These are phyloP conservation scores for Cynopterus sphinx DNA, from an alignment of 2,797 vertebrate species.

Conservation along the genomic window DNA sequence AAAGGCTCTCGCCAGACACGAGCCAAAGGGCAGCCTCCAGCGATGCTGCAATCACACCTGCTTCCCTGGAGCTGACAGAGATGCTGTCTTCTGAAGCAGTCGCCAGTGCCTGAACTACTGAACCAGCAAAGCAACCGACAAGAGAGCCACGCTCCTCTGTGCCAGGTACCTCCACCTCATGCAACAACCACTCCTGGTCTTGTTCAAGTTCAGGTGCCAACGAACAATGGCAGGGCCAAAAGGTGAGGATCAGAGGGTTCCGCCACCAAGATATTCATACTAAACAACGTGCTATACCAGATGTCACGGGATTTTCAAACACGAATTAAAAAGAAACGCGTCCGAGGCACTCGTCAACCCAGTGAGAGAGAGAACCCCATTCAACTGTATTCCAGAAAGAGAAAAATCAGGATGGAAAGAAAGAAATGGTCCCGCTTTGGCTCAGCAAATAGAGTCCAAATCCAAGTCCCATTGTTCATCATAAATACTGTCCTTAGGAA, in stretches of 20 bases:
- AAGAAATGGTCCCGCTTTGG: neutral
- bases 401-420: neutral
- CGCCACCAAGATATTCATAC: neutral
- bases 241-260: rapidly evolving
- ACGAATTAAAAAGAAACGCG: neutral
- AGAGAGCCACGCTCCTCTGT: neutral
- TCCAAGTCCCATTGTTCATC: neutral
- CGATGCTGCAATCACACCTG: rapidly evolving
- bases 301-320: neutral
- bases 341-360: neutral
- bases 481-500: neutral
- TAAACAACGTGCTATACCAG: neutral
- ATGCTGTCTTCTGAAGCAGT: neutral
- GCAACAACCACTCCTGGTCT: too few relatives aligned
- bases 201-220: neutral
- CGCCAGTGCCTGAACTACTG: too few relatives aligned
- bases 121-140: neutral
- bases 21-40: neutral
- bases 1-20: neutral
- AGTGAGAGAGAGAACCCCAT: neutral
- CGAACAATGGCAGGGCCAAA: neutral
- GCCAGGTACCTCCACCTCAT: neutral
- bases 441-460: neutral
- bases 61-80: neutral
- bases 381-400: rapidly evolving